Conservation (phyloP, 2,888 invertebrate genomes). For the Cerastoderma edule region DNA sequence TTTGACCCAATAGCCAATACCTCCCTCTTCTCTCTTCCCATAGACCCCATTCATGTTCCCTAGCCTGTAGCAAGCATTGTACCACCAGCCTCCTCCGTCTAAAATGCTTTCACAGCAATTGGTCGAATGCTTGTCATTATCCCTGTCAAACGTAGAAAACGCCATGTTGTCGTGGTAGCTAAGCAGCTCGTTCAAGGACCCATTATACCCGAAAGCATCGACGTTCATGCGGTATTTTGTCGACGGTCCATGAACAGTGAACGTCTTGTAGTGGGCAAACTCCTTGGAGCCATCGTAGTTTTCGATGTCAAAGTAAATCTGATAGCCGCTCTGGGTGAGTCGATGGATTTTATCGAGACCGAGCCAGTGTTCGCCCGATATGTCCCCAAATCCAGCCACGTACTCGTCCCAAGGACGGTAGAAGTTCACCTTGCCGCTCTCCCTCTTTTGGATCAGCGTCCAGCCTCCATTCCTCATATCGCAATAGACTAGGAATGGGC, state of each 20-base stretch:
- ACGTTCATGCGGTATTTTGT: slow-evolving; percentile 51
- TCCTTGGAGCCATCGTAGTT: slow-evolving; percentile 38
- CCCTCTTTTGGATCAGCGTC: slow-evolving; percentile 43
- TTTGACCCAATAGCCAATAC: slow-evolving; percentile 30
- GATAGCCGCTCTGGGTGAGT: slow-evolving; percentile 37
- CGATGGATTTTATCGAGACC: slow-evolving; percentile 54
- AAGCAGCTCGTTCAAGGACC: slow-evolving; percentile 29
- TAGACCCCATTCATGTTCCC: slow-evolving; percentile 44
- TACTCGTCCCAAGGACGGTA: slow-evolving; percentile 48
- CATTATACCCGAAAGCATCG: slow-evolving; percentile 84
- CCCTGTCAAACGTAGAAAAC: slow-evolving; percentile 50
- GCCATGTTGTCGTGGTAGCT: slow-evolving; percentile 46
- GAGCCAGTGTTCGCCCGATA: slow-evolving; percentile 46
- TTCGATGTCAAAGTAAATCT: slow-evolving; percentile 47
- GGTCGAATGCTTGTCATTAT: slow-evolving; percentile 27
- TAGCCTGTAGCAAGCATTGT: slow-evolving; percentile 33
- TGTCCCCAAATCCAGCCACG: slow-evolving; percentile 44
- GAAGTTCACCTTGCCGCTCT: slow-evolving; percentile 42
- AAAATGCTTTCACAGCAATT: slow-evolving; percentile 17
- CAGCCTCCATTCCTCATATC: slow-evolving; percentile 46
- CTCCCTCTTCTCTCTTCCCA: slow-evolving; percentile 32
- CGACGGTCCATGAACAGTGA: slow-evolving; percentile 41
- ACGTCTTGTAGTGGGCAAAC: slow-evolving; percentile 42
- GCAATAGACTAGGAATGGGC: slow-evolving; percentile 48
- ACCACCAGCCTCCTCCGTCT: slow-evolving; percentile 50